These are phyloP conservation scores for Tachina lurida DNA, from an alignment of 2,888 invertebrate species.

Conservation along the genomic window DNA sequence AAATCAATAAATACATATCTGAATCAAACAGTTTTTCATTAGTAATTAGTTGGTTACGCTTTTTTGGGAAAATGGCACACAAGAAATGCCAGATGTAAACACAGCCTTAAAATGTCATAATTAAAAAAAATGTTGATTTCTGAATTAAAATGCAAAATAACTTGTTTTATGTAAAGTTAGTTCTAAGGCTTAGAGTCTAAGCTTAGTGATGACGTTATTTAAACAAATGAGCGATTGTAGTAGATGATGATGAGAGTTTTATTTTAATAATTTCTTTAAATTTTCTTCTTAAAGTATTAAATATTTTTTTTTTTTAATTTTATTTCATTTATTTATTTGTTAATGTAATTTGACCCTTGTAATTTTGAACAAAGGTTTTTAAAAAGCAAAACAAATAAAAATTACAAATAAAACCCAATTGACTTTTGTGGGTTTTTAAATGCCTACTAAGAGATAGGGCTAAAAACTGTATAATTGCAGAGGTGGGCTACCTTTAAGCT, in stretches of 20 bases:
- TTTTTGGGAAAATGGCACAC: too few species aligned
- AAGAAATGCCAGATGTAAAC: too few species aligned
- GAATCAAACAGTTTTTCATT: too few species aligned
- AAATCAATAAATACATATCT: too few species aligned
- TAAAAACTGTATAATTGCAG: slow-evolving; percentile 31
- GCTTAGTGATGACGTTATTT: too few species aligned
- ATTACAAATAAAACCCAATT: slow-evolving; percentile 45
- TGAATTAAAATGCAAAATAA: too few species aligned
- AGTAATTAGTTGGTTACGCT: too few species aligned
- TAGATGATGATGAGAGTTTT: slow-evolving; percentile 17
- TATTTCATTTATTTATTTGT: not conserved
- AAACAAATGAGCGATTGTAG: not conserved
- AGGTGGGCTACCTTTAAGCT: slow-evolving; percentile 7
- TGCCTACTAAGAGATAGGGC: not conserved
- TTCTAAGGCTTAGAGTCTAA: too few species aligned
- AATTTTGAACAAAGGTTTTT: slow-evolving; percentile 55
- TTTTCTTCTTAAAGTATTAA: slow-evolving; percentile 13
- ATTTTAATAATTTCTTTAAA: slow-evolving; percentile 2
- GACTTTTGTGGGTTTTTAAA: slow-evolving; percentile 66
- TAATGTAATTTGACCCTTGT: slow-evolving; percentile 62
- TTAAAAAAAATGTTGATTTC: too few species aligned
- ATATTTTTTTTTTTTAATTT: not conserved
- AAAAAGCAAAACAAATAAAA: not conserved
- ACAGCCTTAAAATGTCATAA: too few species aligned
- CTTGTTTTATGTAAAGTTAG: too few species aligned